Evolutionary conservation across 2,888 invertebrate species (phyloP), one percentile per base, ranked within the genome.

Genomic region (Sphaerolaimus hirsutus): DNA sequence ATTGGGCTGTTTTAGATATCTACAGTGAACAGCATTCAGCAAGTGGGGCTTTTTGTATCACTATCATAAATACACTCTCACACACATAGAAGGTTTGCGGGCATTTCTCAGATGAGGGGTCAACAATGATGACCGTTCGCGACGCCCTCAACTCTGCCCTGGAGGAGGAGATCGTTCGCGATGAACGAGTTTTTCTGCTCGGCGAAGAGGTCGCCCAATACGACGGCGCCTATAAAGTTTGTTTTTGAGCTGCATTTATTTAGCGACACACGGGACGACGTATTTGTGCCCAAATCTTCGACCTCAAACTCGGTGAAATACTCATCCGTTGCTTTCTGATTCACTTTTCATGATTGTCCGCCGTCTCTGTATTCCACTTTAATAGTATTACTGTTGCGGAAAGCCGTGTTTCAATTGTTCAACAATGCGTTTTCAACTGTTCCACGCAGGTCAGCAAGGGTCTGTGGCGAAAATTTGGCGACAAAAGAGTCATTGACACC

Each of bases 121-220:
- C n/a, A n/a, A n/a, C n/a, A 81, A 47, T 38, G 70, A 73, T 93
- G 75, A 87, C 83, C 4, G 86, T 91, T 2, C 74, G 97, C 63
- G 97, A 97, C 76, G 93, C 93, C 48, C 70, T 97, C 46, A 93
- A 93, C 69, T 73, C 78, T 49, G 97, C 93, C 0, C 71, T 97
- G 63, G 91, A 93, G 64, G 93, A 97, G 64, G 97, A 97, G 70
- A 79, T 97, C 75, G 77, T 78, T 57, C 74, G 78, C 50, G 93
- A 97, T 64, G 84, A 89, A 24, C 62, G 60, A 49, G 86, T 87
- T 0, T 87, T 87, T 64, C 62, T 89, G 38, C 59, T 91, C 51
- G 97, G 93, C 37, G 93, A 97, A 66, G 97, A 97, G 70, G 93
- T 97, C 1, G 93, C 91, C n/a, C 77, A 81, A 67, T 93, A 91